Evolutionary conservation across 2,113 vertebrate genomes (phyloP), one percentile per base, ranked within the genome.

Genomic region (Polypterus bichir): DNA sequence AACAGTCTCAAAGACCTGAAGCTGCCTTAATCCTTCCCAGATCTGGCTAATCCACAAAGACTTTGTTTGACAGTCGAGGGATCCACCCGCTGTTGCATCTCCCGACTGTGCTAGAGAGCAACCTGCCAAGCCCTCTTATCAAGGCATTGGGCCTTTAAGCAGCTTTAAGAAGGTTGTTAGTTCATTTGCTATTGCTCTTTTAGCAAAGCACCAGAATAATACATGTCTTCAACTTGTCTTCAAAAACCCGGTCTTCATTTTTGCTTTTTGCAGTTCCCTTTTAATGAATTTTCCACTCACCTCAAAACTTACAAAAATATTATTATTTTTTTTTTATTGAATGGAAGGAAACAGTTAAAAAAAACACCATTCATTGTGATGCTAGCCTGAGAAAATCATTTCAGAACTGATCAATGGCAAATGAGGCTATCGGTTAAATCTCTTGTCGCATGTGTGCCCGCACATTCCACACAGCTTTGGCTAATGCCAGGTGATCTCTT

Each of bases 341-440:
- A 27, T 27, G 27, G 27, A 27, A 27, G 27, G 27, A 27, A 27
- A 27, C 1, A 27, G 27, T 27, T 27, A 27, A 27, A 27, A 27
- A 27, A 27, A 27, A 27, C 27, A 1, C 27, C 27, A 27, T 27
- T 10, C 51, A 83, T 83, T 83, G 83, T 88, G 88, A 89, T 89
- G 88, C 87, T 86, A 82, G 88, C 87, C 86, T 1, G 76, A 88
- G 87, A 86, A 87, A 88, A 86, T 83, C 80, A 89, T 88, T 89
- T 88, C 86, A 89, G 86, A 88, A 83, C 86, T 79, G 86, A 88
- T 86, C 83, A 88, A 88, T 87, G 79, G 27, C 79, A 70, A 86
- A 82, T 77, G 77, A 80, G 82, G 83, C 4, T 52, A 3, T 7
- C 10, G 4, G 7, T 52, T 52, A 52, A 52, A 52, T 7, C 7